Conservation (phyloP, 2,888 invertebrate genomes). For the Drosophila subsilvestris region DNA sequence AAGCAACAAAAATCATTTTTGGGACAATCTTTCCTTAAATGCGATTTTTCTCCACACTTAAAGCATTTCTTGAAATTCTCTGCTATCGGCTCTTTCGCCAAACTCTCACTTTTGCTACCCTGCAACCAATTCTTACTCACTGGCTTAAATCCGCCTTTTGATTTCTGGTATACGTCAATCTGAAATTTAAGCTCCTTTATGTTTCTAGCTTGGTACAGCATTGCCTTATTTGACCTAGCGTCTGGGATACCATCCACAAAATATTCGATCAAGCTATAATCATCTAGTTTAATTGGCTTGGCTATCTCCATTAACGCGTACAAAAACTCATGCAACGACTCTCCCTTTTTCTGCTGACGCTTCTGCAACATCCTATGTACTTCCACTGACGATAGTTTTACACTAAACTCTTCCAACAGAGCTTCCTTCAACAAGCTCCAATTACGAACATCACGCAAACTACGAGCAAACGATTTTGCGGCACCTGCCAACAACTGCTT, state of each 20-base stretch:
- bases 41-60: background rate
- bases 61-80: background rate
- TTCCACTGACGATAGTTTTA: conserved; percentile 5
- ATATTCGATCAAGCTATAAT: background rate
- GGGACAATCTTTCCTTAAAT: background rate
- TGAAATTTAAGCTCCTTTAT: conserved; percentile 1
- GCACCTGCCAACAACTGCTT: conserved; percentile 15
- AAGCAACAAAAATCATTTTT: background rate
- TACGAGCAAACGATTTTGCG: conserved; percentile 14
- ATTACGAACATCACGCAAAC: conserved; percentile 2
- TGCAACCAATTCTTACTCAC: too few relatives aligned
- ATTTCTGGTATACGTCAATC: background rate
- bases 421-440: conserved; percentile 13
- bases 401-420: conserved; percentile 3
- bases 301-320: conserved; percentile 1
- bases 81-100: background rate
- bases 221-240: background rate
- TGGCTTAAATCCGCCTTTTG: background rate
- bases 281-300: conserved; percentile 1
- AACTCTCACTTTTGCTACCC: too few relatives aligned
- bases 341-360: conserved; percentile 6
- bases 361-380: background rate
- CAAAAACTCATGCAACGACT: conserved; percentile 3
- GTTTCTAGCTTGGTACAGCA: conserved; percentile 3
- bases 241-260: background rate